These are phyloP conservation scores for Mesopsocus fuscifrons DNA, from an alignment of 2,888 invertebrate genomes.

Conservation along the genomic window DNA sequence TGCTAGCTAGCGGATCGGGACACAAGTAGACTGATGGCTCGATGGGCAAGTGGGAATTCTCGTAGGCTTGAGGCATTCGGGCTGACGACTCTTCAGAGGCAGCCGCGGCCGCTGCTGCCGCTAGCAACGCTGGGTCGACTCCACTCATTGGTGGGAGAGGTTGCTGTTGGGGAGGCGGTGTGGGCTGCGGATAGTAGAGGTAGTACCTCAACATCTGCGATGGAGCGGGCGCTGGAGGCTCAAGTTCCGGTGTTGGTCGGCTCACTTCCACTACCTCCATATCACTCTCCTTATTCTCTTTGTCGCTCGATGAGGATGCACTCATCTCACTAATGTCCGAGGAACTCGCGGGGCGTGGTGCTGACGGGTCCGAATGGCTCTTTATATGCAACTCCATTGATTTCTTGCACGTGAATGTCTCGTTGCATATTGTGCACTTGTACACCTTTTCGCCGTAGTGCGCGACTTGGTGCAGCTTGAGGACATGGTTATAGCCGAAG, in stretches of 20 bases:
- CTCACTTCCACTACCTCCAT: neutral
- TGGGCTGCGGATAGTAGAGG: slow-evolving; percentile 21
- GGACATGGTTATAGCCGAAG: slow-evolving; percentile 80
- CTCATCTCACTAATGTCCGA: slow-evolving; percentile 17
- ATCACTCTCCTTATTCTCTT: slow-evolving; percentile 29
- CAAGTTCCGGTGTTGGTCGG: slow-evolving; percentile 8
- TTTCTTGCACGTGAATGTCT: slow-evolving; percentile 78
- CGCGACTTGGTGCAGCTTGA: slow-evolving; percentile 74
- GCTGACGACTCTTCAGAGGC: slow-evolving; percentile 2
- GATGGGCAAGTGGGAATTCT: neutral
- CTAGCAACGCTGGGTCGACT: slow-evolving; percentile 21
- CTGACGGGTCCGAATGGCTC: slow-evolving; percentile 39
- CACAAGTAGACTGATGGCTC: slow-evolving; percentile 20
- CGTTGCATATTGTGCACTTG: slow-evolving; percentile 80
- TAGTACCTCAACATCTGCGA: slow-evolving; percentile 22
- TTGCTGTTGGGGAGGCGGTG: slow-evolving; percentile 13
- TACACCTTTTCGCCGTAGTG: slow-evolving; percentile 85
- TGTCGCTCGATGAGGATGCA: slow-evolving; percentile 22
- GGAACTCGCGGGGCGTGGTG: slow-evolving; percentile 13
- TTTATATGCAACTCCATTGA: slow-evolving; percentile 79
- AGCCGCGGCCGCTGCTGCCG: slow-evolving; percentile 23
- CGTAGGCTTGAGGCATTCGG: slow-evolving; percentile 1
- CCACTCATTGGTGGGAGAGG: slow-evolving; percentile 15
- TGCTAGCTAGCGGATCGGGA: slow-evolving; percentile 19
- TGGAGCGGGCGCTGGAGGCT: slow-evolving; percentile 12